Percentiles rank a stretch among this genome's conserved stretches.
phyloP scores from a whole-genome alignment of 2,797 vertebrate species.

The Kryptopterus vitreolus region DNA sequence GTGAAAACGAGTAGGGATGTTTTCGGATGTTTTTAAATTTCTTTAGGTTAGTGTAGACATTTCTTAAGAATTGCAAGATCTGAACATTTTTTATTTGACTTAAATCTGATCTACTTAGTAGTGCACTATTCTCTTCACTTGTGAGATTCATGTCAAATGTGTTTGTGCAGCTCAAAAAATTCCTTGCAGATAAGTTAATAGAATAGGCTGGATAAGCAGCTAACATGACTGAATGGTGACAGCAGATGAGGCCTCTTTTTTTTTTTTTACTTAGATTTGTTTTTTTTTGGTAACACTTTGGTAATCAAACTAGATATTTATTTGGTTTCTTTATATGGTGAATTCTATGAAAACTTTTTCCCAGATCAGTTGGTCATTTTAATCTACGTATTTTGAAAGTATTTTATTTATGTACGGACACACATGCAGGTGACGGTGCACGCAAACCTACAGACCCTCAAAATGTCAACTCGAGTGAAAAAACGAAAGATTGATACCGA shows the following conservation, averaged over 20 bases:
- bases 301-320: background rate
- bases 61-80: background rate
- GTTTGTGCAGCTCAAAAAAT: background rate
- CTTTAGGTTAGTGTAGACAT: too few species aligned
- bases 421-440: too few species aligned
- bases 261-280: background rate
- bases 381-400: too few species aligned
- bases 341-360: background rate
- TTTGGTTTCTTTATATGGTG: too few species aligned
- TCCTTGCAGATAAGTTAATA: background rate
- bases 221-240: background rate
- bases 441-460: too few species aligned
- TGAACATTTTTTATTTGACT: background rate
- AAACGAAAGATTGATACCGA: too few species aligned
- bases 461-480: too few species aligned
- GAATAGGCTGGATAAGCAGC: background rate
- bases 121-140: background rate
- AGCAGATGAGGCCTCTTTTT: background rate
- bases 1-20: too few species aligned
- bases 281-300: background rate
- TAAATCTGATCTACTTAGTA: background rate
- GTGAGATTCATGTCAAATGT: background rate
- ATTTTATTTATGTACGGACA: too few species aligned
- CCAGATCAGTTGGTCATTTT: too few species aligned
- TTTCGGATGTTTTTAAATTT: too few species aligned